phyloP scores from a whole-genome alignment of 2,888 invertebrate genomes.

The Latheticus oryzae region DNA sequence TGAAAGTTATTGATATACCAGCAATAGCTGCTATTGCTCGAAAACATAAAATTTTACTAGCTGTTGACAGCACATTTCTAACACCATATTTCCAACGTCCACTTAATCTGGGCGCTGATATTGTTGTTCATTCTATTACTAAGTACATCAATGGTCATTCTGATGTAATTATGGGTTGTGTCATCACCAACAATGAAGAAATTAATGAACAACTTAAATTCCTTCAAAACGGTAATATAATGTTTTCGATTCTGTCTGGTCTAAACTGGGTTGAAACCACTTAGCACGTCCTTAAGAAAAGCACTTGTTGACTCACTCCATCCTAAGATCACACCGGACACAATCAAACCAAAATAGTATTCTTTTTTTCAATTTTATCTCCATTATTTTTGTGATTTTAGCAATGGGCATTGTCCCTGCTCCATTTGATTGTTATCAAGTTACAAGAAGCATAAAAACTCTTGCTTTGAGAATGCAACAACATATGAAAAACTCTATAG shows the following conservation, averaged over 20 bases:
- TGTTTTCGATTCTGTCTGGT: no score
- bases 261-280: no score
- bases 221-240: conserved; percentile 90
- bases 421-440: conserved; percentile 95
- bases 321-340: no score
- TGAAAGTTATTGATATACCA: conserved; percentile 90
- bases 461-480: conserved; percentile 91
- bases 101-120: conserved; percentile 89
- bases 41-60: conserved; percentile 74
- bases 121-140: conserved; percentile 91
- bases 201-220: conserved; percentile 81
- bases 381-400: no score
- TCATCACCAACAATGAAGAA: conserved; percentile 78
- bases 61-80: conserved; percentile 95
- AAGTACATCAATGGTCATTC: conserved; percentile 99
- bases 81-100: conserved; percentile 93
- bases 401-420: conserved; percentile 95
- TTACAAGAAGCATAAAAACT: conserved; percentile 94
- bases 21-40: conserved; percentile 75
- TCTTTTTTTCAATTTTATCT: no score
- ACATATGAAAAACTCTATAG: conserved; percentile 82
- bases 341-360: no score
- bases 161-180: conserved; percentile 96
- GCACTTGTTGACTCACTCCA: background rate
- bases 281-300: background rate